Percentiles rank a stretch among this genome's conserved stretches.
Conservation (phyloP, 92 coral and sea anemone genomes). For the Hydrozoanthus gracilis region DNA sequence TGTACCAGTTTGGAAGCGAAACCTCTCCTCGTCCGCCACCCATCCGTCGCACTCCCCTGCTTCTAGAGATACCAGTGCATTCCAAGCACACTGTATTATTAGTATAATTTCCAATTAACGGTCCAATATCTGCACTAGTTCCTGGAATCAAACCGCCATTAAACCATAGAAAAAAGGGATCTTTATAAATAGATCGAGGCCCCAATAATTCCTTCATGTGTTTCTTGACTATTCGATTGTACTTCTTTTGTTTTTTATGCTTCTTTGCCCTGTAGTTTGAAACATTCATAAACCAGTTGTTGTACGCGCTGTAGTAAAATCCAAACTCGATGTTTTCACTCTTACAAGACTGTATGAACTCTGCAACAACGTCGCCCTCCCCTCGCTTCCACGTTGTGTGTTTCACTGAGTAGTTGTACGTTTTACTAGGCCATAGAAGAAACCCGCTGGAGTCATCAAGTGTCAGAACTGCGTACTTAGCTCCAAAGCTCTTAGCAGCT, state of each 20-base stretch:
- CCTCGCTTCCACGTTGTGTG: conserved; percentile 76
- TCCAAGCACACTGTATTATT: conserved; percentile 64
- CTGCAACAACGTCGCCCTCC: conserved; percentile 65
- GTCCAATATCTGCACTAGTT: conserved; percentile 66
- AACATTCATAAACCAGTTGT: conserved; percentile 79
- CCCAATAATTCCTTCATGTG: conserved; percentile 73
- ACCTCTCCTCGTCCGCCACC: conserved; percentile 75
- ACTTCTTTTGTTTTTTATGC: neutral
- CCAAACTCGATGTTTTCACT: conserved; percentile 66
- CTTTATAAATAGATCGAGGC: conserved; percentile 55
- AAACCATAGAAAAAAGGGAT: conserved; percentile 79
- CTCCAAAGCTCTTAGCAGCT: conserved; percentile 85
- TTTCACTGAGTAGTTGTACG: conserved; percentile 79
- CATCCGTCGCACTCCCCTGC: conserved; percentile 73
- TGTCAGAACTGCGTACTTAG: conserved; percentile 79
- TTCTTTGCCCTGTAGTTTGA: conserved; percentile 53
- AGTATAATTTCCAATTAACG: conserved; percentile 61
- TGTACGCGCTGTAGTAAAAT: conserved; percentile 71
- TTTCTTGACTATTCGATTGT: conserved; percentile 45
- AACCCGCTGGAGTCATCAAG: conserved; percentile 81
- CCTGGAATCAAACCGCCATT: conserved; percentile 70
- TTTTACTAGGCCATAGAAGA: conserved; percentile 82
- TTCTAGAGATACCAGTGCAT: conserved; percentile 64
- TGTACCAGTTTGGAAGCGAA: conserved; percentile 85
- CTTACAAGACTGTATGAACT: conserved; percentile 74